phyloP scores from a whole-genome alignment of 2,797 vertebrate species.

The Delichon dasypus region DNA sequence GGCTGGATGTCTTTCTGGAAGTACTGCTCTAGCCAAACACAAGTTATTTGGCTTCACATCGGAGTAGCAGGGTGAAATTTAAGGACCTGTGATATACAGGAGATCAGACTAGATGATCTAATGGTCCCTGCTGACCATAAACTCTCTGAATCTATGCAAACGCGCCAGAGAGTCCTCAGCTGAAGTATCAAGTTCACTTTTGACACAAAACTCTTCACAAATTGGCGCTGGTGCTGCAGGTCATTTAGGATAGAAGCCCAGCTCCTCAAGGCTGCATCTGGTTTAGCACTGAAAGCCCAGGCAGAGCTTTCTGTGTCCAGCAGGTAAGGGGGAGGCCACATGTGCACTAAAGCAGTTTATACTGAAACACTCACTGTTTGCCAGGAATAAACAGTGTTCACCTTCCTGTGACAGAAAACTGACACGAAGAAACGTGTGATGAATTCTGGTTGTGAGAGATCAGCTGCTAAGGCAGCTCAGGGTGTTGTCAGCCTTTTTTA shows the following conservation, averaged over 20 bases:
- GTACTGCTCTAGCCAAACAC: conserved; percentile 42
- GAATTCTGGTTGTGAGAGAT: not conserved
- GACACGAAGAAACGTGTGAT: not conserved
- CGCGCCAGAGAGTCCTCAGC: conserved; percentile 58
- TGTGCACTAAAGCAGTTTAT: not conserved
- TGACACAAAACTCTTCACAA: conserved; percentile 57
- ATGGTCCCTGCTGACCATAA: conserved; percentile 63
- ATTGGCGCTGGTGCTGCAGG: conserved; percentile 52
- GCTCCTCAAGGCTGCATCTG: conserved; percentile 45
- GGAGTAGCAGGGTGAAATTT: conserved; percentile 59
- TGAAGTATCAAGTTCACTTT: conserved; percentile 67
- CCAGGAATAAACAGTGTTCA: not conserved
- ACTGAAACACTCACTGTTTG: not conserved
- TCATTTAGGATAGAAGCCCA: conserved; percentile 10
- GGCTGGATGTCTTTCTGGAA: conserved; percentile 55
- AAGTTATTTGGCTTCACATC: conserved; percentile 49
- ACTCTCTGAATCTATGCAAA: conserved; percentile 41
- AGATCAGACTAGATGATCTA: conserved; percentile 68
- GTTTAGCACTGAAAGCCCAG: conserved; percentile 6
- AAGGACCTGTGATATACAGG: conserved; percentile 67
- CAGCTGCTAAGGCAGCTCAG: not conserved
- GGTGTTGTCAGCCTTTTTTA: not conserved
- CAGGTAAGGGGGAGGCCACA: not conserved
- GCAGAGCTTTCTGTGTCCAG: not conserved
- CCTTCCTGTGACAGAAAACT: not conserved